Evolutionary conservation across 2,113 vertebrate genomes (phyloP).

Genomic region (Sylvilagus bachmani): DNA sequence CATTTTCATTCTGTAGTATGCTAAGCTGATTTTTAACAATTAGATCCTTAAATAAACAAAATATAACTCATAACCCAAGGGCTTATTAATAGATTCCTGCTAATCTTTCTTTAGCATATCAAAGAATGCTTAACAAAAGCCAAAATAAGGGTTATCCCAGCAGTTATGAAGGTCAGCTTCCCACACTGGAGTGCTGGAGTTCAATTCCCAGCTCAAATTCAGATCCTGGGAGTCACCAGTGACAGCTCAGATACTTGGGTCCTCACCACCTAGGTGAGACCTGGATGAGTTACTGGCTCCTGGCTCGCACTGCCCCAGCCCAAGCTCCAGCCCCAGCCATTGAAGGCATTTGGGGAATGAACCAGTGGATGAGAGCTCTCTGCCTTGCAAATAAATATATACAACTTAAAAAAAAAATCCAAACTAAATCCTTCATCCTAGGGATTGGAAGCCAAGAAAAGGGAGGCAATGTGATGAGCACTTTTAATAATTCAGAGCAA

Average conservation of each 20-base stretch:
- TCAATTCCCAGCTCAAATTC: too few relatives aligned
- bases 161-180: too few relatives aligned
- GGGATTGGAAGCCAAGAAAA: neutral
- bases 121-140: conserved; percentile 53
- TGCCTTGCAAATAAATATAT: too few relatives aligned
- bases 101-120: conserved; percentile 47
- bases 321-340: too few relatives aligned
- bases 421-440: conserved; percentile 44
- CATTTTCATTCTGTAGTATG: conserved; percentile 32
- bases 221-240: too few relatives aligned
- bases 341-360: too few relatives aligned
- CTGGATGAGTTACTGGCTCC: too few relatives aligned
- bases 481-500: conserved; percentile 30
- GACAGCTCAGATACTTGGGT: too few relatives aligned
- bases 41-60: conserved; percentile 2
- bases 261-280: too few relatives aligned
- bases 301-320: too few relatives aligned
- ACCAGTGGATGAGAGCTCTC: too few relatives aligned
- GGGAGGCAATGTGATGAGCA: conserved; percentile 22
- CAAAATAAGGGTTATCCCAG: neutral
- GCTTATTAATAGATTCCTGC: neutral
- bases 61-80: conserved; percentile 42
- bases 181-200: too few relatives aligned
- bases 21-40: conserved; percentile 44
- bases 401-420: neutral